Base-by-base conservation (phyloP, 1,140 invertebrate genomes). In the Pseudomyrmex cubaensis region DNA sequence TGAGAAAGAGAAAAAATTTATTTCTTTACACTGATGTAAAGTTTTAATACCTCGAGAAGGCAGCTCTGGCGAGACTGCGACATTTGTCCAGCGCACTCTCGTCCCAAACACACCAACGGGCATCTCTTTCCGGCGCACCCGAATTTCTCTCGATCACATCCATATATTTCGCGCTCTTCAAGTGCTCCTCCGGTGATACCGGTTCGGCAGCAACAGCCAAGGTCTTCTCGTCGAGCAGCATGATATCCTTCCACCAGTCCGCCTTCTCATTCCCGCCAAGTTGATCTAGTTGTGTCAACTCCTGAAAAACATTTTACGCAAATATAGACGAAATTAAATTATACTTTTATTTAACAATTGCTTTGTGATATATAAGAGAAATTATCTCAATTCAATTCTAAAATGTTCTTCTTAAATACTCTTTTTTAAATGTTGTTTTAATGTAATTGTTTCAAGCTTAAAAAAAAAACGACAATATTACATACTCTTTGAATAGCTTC, bases 71-170 rank as follows among this genome's bases (percentile, higher is more conserved):
- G 75, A 97, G 95, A 0, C 95, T 95, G 2, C 94, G 91, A 84
- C 97, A 98, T 90, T 98, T 98, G 22, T 95, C 93, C 8, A 95
- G 87, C 61, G 96, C 96, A 0, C 95, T 93, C 46, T 95, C 93
- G 1, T 93, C 94, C 20, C 95, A 96, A 9, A 97, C 96, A 88
- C 97, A 98, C 80, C 97, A 92, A 20, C 96, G 95, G 12, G 95
- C 93, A 25, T 92, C 90, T 57, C 94, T 94, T 83, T 95, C 94
- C 0, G 95, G 94, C 7, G 95, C 93, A 50, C 96, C 96, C 61
- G 95, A 95, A 48, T 96, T 95, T 61, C 97, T 95, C 85, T 97
- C 97, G 83, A 98, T 97, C n/a, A 97, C 97, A 86, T 97, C 96
- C 59, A 96, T 95, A 89, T 97, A 98, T 91, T 97, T 97, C 2